phyloP scores from a whole-genome alignment of 2,888 invertebrate species.

The Molanna angustata region DNA sequence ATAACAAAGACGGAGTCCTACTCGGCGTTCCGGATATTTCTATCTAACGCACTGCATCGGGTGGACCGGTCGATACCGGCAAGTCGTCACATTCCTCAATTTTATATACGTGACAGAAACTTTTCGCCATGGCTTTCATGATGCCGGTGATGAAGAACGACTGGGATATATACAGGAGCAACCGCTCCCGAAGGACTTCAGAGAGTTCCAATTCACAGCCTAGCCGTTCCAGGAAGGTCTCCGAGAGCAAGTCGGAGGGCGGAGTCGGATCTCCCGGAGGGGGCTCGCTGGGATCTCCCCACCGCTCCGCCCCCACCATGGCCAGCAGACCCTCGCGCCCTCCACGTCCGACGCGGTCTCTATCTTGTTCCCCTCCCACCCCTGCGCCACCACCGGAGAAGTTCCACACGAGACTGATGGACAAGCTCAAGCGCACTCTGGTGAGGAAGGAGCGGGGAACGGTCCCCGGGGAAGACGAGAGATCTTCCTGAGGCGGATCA shows the following conservation, averaged over 20 bases:
- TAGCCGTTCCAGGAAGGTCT: constrained; percentile 68
- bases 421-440: constrained; percentile 72
- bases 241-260: constrained; percentile 73
- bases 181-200: constrained; percentile 71
- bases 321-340: constrained; percentile 53
- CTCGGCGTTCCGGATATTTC: neutral
- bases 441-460: constrained; percentile 57
- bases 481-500: constrained; percentile 54
- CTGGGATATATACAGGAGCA: constrained; percentile 88
- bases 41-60: neutral
- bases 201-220: constrained; percentile 65
- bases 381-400: constrained; percentile 69
- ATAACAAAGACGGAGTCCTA: neutral
- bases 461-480: constrained; percentile 46
- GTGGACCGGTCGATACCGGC: neutral
- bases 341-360: constrained; percentile 58
- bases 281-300: constrained; percentile 46
- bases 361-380: constrained; percentile 61
- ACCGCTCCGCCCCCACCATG: constrained; percentile 66
- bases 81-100: neutral
- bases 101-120: constrained; percentile 3
- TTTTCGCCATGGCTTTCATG: constrained; percentile 80
- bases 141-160: constrained; percentile 94
- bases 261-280: constrained; percentile 64
- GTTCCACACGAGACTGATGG: constrained; percentile 77